Base-by-base conservation (phyloP, 2,113 vertebrate species). In the Zingel zingel region DNA sequence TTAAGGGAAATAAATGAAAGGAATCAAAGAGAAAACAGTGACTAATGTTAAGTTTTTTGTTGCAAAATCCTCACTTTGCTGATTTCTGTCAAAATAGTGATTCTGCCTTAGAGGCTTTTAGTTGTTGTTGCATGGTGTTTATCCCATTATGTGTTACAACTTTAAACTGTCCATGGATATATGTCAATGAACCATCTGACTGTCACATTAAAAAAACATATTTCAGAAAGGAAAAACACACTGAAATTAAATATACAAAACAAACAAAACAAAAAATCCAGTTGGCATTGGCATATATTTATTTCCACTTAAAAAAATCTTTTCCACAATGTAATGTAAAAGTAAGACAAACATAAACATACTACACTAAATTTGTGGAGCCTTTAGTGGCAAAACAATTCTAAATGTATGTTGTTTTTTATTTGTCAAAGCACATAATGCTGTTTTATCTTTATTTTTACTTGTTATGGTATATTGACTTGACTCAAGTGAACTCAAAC, bases 141-240 rank as follows among this genome's bases (percentile, higher is more conserved):
- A 18, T 3, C 48, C 15, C 18, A 50, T 50, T 6, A 50, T 47
- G 47, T 48, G 47, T 48, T 48, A 14, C 6, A 21, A 54, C 13
- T 23, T 23, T 13, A 25, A 57, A 25, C 13, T 57, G 56, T 14
- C 23, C 27, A 58, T n/a, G 13, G 13, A 16, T 30, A 30, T 33
- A 12, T 30, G 11, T 73, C 70, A 59, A 6, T 48, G 39, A 15
- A 27, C 6, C 23, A 10, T 47, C 70, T 48, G 39, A 59, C 54
- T 73, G n/a, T 72, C 36, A 72, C 39, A 72, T 58, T 39, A 72
- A 19, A 58, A 58, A 66, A 15, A 14, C 10, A 21, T 18, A 4
- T 47, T 47, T 48, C n/a, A 9, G 23, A 47, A 43, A 23, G 63
- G 21, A 66, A 18, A 19, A 53, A 53, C 51, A 18, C 58, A 36